Percentiles rank a stretch among this genome's conserved stretches.
Conservation (phyloP, 2,888 invertebrate genomes). For the Dusona sp. region DNA sequence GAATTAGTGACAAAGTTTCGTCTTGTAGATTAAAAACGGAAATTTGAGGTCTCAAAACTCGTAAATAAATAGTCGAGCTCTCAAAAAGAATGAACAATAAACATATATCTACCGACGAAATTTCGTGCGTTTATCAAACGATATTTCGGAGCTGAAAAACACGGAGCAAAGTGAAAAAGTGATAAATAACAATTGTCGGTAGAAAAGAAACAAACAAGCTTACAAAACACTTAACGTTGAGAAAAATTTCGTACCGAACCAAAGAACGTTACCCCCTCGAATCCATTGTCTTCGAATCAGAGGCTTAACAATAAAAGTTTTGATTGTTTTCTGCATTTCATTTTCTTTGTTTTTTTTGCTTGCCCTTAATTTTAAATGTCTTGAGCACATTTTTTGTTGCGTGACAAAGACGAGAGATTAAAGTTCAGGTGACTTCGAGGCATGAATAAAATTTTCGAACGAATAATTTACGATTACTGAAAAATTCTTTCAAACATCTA, state of each 20-base stretch:
- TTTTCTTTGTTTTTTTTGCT: constrained; percentile 8
- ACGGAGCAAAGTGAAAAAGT: constrained; percentile 11
- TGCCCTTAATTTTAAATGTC: constrained; percentile 3
- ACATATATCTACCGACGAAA: background rate
- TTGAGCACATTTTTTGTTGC: constrained; percentile 13
- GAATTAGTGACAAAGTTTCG: background rate
- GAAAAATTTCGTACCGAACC: constrained; percentile 59
- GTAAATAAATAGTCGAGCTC: background rate
- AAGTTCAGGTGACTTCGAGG: constrained; percentile 12
- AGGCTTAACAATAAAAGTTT: constrained; percentile 23
- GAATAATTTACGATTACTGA: background rate
- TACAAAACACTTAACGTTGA: constrained; percentile 26
- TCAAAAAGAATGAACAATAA: background rate
- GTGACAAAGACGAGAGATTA: constrained; percentile 3
- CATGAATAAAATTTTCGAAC: constrained; percentile 7
- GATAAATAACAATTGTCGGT: constrained; percentile 22
- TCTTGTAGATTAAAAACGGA: background rate
- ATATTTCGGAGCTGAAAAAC: constrained; percentile 13
- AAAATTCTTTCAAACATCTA: background rate
- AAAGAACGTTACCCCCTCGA: constrained; percentile 59
- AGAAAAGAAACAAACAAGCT: constrained; percentile 26
- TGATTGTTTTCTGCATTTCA: constrained; percentile 28
- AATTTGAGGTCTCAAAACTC: background rate
- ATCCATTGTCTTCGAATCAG: background rate
- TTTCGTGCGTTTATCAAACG: background rate